These are phyloP conservation scores for Tenebrosternarchus preto DNA, from an alignment of 2,113 vertebrate species.

Conservation along the genomic window DNA sequence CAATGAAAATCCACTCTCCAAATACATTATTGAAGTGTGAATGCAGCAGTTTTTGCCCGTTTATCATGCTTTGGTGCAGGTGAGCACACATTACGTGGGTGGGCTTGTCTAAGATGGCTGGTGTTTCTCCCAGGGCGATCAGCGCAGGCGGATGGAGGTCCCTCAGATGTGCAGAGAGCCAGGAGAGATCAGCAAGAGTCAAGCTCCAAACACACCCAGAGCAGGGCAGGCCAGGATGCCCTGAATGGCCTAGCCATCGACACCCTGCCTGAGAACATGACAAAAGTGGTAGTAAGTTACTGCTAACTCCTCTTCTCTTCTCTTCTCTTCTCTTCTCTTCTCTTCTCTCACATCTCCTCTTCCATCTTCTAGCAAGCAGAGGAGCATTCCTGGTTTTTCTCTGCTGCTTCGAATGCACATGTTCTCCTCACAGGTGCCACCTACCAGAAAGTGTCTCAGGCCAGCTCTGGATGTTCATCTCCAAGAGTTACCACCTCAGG, in stretches of 20 bases:
- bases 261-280: conserved; percentile 44
- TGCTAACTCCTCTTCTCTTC: background rate
- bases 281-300: conserved; percentile 44
- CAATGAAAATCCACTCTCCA: too few species aligned
- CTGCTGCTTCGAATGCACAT: background rate
- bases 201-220: conserved; percentile 25
- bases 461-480: background rate
- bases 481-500: conserved; percentile 2
- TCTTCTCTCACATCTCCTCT: background rate
- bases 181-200: conserved; percentile 41
- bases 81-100: background rate
- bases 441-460: background rate
- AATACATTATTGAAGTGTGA: background rate
- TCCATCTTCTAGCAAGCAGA: too few species aligned
- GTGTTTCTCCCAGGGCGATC: conserved; percentile 34
- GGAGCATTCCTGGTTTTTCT: too few species aligned
- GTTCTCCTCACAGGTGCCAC: background rate
- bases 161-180: conserved; percentile 29
- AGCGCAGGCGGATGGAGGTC: conserved; percentile 9
- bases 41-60: background rate
- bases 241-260: conserved; percentile 36
- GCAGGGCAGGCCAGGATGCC: conserved; percentile 31
- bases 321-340: background rate
- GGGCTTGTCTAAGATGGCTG: background rate
- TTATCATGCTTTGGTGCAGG: background rate